Base-by-base conservation (phyloP, 1,140 invertebrate species). In the Meteorus sp. region DNA sequence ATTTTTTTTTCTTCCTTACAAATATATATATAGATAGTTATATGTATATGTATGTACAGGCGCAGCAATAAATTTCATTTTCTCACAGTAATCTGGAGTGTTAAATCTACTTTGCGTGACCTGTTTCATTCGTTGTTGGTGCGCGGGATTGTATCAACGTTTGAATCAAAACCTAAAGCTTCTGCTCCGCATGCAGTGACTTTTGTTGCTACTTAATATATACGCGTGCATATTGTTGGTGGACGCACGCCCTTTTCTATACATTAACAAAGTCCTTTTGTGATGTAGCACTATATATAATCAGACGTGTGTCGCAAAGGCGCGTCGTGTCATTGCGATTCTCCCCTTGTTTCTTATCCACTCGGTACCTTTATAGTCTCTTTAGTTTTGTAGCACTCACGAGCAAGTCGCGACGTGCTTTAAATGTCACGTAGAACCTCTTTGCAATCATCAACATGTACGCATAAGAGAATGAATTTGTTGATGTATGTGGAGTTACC, bases 71-170 rank as follows among this genome's bases (percentile, higher is more conserved):
- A 56, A 56, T 56, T 56, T 48, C 44, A 56, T 56, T 56, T 56
- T 56, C 44, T 48, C 55, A 45, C 17, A 33, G 43, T 23, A 56
- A 56, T 56, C 55, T 48, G 43, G 31, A 56, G 55, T 56, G 44
- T 56, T 48, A 19, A 17, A 56, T 56, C 55, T 56, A 56, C 35
- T 44, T 56, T 25, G 55, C 55, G 55, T 56, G 55, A 56, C 55
- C 39, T 48, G 55, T 48, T 56, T 56, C 48, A 56, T 47, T 56
- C 55, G 44, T 13, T 31, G 53, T 48, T 25, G 55, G 55, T 8
- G 29, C 5, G 55, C 55, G n/a, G n/a, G n/a, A n/a, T n/a, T 19
- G 5, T 52, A 52, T 52, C 44, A 56, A 48, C 44, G 44, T 37
- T 56, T 48, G 31, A 43, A 56, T 56, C 55, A 25, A 23, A 29